Base-by-base conservation (phyloP, 2,797 vertebrate genomes). In the Onychomys leucogaster region DNA sequence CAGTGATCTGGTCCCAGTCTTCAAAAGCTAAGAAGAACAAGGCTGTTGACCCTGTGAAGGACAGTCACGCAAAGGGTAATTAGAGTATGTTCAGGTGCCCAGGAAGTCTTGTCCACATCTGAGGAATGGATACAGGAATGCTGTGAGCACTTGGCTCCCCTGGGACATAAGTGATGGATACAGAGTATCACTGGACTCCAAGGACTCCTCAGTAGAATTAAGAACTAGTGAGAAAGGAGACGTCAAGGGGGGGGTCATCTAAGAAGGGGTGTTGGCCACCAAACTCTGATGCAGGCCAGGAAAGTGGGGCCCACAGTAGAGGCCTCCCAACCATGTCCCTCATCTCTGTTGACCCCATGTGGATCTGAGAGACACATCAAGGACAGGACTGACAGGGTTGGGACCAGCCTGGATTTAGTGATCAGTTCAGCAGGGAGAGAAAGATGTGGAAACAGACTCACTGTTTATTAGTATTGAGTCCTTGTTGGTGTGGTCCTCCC, bases 31-130 rank as follows among this genome's bases (percentile, higher is more conserved):
- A 25, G 84, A 73, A 73, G 61, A 55, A 55, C 34, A 52, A 17
- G 43, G 32, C 23, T 86, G 32, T 69, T 55, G 11, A 27, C 84
- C 83, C 43, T 17, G 46, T 86, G 34, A 52, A 65, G 41, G 41
- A 23, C 61, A 65, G 19, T 65, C 59, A 84, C 6, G 17, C 34
- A 41, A 10, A 75, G 34, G 76, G 34, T 46, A 63, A 32, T 12
- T 4, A 21, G 80, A 3, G 1, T 82, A 2, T 34, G 34, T n/a
- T 52, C 8, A 1, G 0, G 37, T 3, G 6, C 25, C 2, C 12
- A 3, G 49, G 21, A 65, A 27, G n/a, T 43, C 49, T 23, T 2
- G 27, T 32, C 29, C 29, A 16, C 13, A 19, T 29, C 63, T 10
- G 8, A n/a, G 34, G 2, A 25, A 17, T 7, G 67, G n/a, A 19